Base-by-base conservation (phyloP, 2,888 invertebrate genomes). In the Drosophila neonasuta region DNA sequence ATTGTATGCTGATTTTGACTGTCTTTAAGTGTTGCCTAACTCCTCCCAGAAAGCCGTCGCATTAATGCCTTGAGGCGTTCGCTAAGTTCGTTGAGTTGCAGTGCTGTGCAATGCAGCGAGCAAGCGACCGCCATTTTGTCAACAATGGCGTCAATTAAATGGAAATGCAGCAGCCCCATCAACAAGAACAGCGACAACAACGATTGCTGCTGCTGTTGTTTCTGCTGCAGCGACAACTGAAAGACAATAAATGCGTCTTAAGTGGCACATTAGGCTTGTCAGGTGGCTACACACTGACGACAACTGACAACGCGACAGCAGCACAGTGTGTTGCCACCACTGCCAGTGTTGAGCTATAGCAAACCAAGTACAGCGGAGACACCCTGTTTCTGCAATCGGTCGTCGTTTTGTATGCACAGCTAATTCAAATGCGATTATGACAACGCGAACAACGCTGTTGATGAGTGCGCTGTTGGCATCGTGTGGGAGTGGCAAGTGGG, bases 181-280 rank as follows among this genome's bases (percentile, higher is more conserved):
- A 65, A 52, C 58, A 67, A 13, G 45, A 36, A n/a, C 60, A 45
- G 13, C 54, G 52, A 44, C 62, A 51, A 13, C 64, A 54, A 29
- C 72, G 10, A 11, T 3, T n/a, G n/a, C 36, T 29, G 46, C 32
- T 17, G 52, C 45, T 32, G 10, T 9, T 32, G 32, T n/a, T 36
- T 11, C 39, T 41, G 39, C 39, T 30, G 46, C 32, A 13, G 58
- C 51, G 11, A 59, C 67, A 64, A 42, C 60, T 62, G 52, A 76
- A 78, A 83, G 84, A 82, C 81, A 82, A 86, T 86, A 86, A 82
- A 84, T 82, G 81, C 76, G 81, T 86, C 81, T 82, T 82, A 82
- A 82, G 81, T 86, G 81, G 77, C 81, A 82, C 81, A 82, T 82
- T 82, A 82, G 81, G 70, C 81, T 84, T 74, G 66, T 67, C 76